Percentiles rank a stretch among this genome's conserved stretches.
phyloP scores from a whole-genome alignment of 2,888 invertebrate species.

The Stenodera caucasica region DNA sequence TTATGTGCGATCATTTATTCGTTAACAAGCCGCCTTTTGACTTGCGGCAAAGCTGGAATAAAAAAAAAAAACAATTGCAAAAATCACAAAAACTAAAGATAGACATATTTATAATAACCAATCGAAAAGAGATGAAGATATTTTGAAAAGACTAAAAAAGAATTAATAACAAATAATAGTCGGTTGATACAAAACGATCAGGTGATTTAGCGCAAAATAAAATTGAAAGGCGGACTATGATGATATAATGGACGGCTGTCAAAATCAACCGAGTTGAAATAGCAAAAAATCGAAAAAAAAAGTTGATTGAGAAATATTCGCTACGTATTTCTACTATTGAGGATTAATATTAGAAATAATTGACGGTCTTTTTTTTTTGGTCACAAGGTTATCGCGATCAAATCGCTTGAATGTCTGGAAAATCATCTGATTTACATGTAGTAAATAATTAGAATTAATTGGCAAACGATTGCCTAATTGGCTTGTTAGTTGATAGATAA shows the following conservation, averaged over 20 bases:
- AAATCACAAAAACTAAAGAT: too few species aligned
- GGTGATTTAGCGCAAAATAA: conserved; percentile 18
- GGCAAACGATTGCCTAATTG: conserved; percentile 5
- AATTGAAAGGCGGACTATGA: conserved; percentile 8
- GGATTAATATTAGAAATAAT: background rate
- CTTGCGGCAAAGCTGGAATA: conserved; percentile 3
- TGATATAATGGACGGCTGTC: conserved; percentile 2
- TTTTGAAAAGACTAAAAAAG: background rate
- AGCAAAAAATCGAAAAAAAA: background rate
- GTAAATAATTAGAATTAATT: background rate
- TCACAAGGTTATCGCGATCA: background rate
- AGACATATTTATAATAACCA: too few species aligned
- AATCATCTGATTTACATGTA: background rate
- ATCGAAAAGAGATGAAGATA: background rate
- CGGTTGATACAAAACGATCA: conserved; percentile 3
- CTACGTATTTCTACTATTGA: background rate
- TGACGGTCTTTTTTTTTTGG: background rate
- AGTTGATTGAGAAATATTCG: background rate
- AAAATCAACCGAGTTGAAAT: background rate
- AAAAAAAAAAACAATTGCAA: too few species aligned
- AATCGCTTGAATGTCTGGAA: background rate
- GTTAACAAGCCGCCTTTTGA: conserved; percentile 36
- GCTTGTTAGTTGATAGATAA: too few species aligned
- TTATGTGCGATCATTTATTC: conserved; percentile 32
- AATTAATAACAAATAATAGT: background rate